Conservation (phyloP, 2,113 vertebrate species). For the Sula dactylatra region DNA sequence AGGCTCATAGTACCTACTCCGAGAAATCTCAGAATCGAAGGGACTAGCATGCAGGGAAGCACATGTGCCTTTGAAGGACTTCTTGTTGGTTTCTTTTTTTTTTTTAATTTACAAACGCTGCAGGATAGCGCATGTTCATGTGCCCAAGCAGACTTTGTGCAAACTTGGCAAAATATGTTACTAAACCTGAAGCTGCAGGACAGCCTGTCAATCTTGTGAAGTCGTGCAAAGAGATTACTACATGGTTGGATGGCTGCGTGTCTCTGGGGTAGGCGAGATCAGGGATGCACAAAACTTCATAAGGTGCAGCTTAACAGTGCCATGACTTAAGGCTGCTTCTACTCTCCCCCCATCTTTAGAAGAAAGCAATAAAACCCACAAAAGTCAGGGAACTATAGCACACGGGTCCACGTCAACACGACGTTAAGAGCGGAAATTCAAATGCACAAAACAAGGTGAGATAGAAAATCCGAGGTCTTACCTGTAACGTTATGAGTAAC, state of each 20-base stretch:
- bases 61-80: background rate
- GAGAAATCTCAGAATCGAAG: background rate
- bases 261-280: background rate
- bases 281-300: background rate
- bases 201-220: background rate
- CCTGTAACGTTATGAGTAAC: background rate
- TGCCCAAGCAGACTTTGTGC: background rate
- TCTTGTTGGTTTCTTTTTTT: background rate
- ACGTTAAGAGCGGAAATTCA: background rate
- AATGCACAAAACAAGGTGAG: background rate
- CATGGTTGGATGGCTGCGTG: accelerated
- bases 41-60: background rate
- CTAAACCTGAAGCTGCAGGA: conserved; percentile 26
- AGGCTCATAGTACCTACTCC: background rate
- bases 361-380: background rate
- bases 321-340: background rate
- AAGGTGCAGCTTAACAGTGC: background rate
- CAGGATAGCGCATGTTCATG: background rate
- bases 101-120: background rate
- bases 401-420: background rate
- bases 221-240: background rate
- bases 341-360: background rate
- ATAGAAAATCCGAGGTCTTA: background rate
- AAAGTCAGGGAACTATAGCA: background rate
- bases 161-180: conserved; percentile 4